These are phyloP conservation scores for Campoletis sonorensis DNA, from an alignment of 1,140 invertebrate genomes.

Conservation along the genomic window DNA sequence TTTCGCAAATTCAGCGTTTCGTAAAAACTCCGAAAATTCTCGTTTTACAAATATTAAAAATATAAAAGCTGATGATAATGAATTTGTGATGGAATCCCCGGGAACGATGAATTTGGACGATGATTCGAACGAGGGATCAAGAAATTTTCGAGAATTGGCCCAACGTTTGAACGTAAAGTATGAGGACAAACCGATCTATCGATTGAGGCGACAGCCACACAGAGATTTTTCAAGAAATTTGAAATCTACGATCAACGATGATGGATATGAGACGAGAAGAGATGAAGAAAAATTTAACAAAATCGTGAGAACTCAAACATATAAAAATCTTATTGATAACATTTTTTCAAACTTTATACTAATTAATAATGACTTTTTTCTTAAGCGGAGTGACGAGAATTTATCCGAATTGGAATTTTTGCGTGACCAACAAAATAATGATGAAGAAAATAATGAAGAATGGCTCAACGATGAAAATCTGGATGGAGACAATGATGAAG, in stretches of 20 bases:
- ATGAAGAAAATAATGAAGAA: constrained; percentile 55
- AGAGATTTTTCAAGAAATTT: not conserved
- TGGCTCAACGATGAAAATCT: constrained; percentile 68
- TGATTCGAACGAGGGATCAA: not conserved
- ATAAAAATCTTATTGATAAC: constrained; percentile 1
- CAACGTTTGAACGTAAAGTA: constrained; percentile 1
- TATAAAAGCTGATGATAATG: not conserved
- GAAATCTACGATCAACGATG: constrained; percentile 1
- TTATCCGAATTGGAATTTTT: constrained; percentile 53
- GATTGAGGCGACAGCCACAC: constrained; percentile 19
- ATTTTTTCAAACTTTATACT: constrained; percentile 20
- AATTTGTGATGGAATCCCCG: not conserved
- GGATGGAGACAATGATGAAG: constrained; percentile 42
- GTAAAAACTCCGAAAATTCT: constrained; percentile 1
- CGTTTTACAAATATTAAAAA: not conserved
- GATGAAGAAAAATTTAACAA: not conserved
- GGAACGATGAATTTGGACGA: not conserved
- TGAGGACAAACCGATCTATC: constrained; percentile 31
- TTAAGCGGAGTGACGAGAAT: not conserved
- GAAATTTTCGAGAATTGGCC: constrained; percentile 29
- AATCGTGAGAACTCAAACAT: not conserved
- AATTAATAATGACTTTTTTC: not conserved
- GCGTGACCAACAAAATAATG: constrained; percentile 50
- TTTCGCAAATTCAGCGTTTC: constrained; percentile 24
- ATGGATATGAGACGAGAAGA: not conserved